phyloP scores from a whole-genome alignment of 1,140 invertebrate genomes.

The Heliconius congener region DNA sequence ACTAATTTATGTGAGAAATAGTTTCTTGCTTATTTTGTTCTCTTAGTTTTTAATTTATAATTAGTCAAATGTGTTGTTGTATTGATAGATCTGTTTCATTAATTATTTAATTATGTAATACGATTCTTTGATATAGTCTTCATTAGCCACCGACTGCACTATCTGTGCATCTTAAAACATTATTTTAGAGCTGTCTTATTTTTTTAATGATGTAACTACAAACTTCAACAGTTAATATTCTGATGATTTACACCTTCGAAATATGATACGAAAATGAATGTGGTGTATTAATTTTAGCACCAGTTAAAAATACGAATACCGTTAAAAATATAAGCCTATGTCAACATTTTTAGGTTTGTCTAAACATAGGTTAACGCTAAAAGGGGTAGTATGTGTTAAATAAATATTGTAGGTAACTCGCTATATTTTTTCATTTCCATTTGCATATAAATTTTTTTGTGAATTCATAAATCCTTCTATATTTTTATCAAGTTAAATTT shows the following conservation, averaged over 20 bases:
- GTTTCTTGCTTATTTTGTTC: not conserved
- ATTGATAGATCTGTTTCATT: not conserved
- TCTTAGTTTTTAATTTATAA: too few relatives aligned
- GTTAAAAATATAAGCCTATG: conserved; percentile 20
- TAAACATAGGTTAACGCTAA: conserved; percentile 5
- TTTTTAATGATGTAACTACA: conserved; percentile 9
- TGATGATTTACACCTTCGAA: conserved; percentile 38
- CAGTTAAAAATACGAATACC: conserved; percentile 19
- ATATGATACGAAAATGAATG: conserved; percentile 39
- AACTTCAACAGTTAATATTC: conserved; percentile 21
- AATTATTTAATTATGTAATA: not conserved
- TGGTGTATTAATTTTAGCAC: conserved; percentile 39
- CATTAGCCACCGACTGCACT: not conserved
- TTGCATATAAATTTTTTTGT: not conserved
- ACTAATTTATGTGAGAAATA: not conserved
- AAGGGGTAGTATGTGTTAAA: conserved; percentile 12
- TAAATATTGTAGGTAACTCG: not conserved
- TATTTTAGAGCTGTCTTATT: not conserved
- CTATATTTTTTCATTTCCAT: not conserved
- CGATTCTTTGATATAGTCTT: not conserved
- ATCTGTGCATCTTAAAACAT: not conserved
- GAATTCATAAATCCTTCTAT: not conserved
- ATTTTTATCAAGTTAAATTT: not conserved
- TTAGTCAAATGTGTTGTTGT: not conserved
- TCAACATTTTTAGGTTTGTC: conserved; percentile 18